Percentiles rank a stretch among this genome's conserved stretches.
Evolutionary conservation across 1,140 invertebrate genomes (phyloP).

Genomic region (Drosophila triauraria): DNA sequence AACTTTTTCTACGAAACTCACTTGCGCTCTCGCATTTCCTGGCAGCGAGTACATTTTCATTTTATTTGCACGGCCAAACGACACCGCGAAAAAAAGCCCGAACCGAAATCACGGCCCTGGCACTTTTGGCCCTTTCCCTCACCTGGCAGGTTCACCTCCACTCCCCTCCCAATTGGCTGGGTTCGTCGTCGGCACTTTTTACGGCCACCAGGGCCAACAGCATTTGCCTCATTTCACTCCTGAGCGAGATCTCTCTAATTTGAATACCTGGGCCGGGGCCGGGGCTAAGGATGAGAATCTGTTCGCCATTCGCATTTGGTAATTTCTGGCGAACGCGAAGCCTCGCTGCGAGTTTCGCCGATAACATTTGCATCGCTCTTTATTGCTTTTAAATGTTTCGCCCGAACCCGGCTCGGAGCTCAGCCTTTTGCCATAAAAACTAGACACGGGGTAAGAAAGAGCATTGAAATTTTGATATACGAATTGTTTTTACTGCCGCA

Average conservation of each 20-base stretch:
- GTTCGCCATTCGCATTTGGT: slow-evolving; percentile 32
- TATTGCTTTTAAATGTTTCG: slow-evolving; percentile 79
- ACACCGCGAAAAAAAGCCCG: slow-evolving; percentile 15
- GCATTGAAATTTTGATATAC: slow-evolving; percentile 68
- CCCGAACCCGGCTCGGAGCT: slow-evolving; percentile 17
- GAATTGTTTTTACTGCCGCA: slow-evolving; percentile 68
- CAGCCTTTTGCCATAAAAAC: slow-evolving; percentile 68
- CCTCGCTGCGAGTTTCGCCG: slow-evolving; percentile 26
- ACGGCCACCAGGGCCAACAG: slow-evolving; percentile 61
- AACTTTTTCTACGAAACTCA: slow-evolving; percentile 73
- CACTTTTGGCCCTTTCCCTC: slow-evolving; percentile 51
- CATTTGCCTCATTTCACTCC: slow-evolving; percentile 73
- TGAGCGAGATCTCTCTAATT: slow-evolving; percentile 70
- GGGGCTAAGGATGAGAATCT: slow-evolving; percentile 42
- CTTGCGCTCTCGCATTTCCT: background rate
- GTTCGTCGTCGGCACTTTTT: slow-evolving; percentile 68
- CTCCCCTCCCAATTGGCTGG: slow-evolving; percentile 45
- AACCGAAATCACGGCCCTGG: slow-evolving; percentile 63
- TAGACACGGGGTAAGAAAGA: slow-evolving; percentile 41
- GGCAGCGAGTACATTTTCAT: slow-evolving; percentile 76
- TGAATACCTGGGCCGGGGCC: slow-evolving; percentile 61
- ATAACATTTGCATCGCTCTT: slow-evolving; percentile 75
- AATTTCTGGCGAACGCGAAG: slow-evolving; percentile 19
- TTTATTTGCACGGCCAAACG: slow-evolving; percentile 66
- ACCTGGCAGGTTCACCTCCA: too few relatives aligned